Percentiles rank a stretch among this genome's conserved stretches.
phyloP scores from a whole-genome alignment of 2,888 invertebrate genomes.

The Scaeva pyrastri region DNA sequence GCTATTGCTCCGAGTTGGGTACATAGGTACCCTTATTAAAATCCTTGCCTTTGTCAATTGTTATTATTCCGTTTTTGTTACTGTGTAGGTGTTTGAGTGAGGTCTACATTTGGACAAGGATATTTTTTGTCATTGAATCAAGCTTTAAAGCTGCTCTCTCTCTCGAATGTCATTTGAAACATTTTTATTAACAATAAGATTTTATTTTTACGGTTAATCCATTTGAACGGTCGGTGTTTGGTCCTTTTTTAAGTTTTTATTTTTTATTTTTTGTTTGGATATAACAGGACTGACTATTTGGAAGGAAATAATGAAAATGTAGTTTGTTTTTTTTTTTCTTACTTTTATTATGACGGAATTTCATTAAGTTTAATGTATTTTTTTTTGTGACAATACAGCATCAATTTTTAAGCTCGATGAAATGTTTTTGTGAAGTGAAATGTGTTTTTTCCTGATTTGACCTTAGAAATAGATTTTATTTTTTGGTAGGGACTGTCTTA shows the following conservation, averaged over 20 bases:
- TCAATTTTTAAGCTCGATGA: no score
- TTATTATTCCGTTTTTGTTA: conserved; percentile 1
- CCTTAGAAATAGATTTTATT: no score
- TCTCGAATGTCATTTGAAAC: not conserved
- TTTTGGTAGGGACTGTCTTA: no score
- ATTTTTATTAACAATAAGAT: conserved; percentile 11
- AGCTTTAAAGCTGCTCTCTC: not conserved
- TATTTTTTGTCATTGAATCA: not conserved
- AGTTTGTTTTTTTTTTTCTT: no score
- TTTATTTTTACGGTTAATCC: conserved; percentile 13
- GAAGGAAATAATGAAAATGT: not conserved
- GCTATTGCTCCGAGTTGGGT: no score
- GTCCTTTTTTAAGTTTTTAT: not conserved
- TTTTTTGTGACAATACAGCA: no score
- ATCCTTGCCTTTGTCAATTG: conserved; percentile 14
- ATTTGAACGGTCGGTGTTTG: not conserved
- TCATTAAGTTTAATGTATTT: no score
- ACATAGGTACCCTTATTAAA: conserved; percentile 23
- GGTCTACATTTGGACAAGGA: not conserved
- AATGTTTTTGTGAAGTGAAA: no score
- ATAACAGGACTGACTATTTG: not conserved
- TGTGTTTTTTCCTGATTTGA: no score
- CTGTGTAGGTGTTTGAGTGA: not conserved
- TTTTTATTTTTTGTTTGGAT: not conserved
- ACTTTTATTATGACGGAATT: no score